Evolutionary conservation across 2,888 invertebrate species (phyloP).

Genomic region (Dynastes tityus): DNA sequence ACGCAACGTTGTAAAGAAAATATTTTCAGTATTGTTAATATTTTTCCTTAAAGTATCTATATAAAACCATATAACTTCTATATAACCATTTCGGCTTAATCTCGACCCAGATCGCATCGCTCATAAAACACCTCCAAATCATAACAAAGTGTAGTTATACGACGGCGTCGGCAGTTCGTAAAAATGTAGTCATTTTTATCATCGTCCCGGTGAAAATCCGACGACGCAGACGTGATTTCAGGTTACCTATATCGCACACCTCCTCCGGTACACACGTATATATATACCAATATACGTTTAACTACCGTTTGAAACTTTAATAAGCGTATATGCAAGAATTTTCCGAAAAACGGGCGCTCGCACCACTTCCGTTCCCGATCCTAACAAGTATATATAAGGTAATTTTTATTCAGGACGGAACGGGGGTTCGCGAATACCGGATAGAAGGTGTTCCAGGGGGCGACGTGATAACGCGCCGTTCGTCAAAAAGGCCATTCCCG

Average conservation of each 20-base stretch:
- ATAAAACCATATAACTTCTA: constrained; percentile 15
- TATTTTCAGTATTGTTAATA: no score
- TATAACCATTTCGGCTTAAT: constrained; percentile 33
- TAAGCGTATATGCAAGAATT: constrained; percentile 47
- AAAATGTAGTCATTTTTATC: constrained; percentile 44
- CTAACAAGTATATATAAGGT: constrained; percentile 56
- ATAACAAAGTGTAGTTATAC: constrained; percentile 45
- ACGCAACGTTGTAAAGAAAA: no score
- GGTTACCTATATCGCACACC: constrained; percentile 6
- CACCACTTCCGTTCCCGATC: constrained; percentile 40
- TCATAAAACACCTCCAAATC: constrained; percentile 44
- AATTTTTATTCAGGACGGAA: constrained; percentile 66
- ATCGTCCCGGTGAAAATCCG: constrained; percentile 18
- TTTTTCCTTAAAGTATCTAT: neutral
- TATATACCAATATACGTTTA: constrained; percentile 36
- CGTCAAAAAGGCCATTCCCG: constrained; percentile 62
- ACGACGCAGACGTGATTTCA: constrained; percentile 38
- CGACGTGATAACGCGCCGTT: constrained; percentile 58
- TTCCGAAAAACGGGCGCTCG: constrained; percentile 27
- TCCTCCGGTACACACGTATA: constrained; percentile 18
- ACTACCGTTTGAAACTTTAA: constrained; percentile 41
- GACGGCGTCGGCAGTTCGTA: constrained; percentile 26
- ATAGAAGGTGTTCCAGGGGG: constrained; percentile 14
- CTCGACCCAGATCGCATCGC: neutral
- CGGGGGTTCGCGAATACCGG: constrained; percentile 54